Base-by-base conservation (phyloP, 2,113 vertebrate species). In the Xerus inauris region DNA sequence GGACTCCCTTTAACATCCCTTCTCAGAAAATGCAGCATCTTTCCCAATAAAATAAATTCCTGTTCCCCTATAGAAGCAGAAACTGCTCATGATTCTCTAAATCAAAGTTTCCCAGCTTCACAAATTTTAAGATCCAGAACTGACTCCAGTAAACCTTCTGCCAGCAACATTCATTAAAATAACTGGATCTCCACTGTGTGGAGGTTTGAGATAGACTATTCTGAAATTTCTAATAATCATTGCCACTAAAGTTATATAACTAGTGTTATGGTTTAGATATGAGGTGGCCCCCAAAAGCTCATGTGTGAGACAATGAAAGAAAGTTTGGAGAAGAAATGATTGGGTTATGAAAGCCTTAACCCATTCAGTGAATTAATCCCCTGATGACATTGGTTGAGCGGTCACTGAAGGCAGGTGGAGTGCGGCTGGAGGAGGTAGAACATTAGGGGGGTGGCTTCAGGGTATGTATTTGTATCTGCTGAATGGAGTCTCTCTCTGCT, bases 61-160 rank as follows among this genome's bases (percentile, higher is more conserved):
- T n/a, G 6, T 40, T 88, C 85, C 65, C 80, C 47, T 49, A 3
- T n/a, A 59, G 5, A 92, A 96, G 93, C 35, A 69, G 73, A 86
- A 30, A 93, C 38, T 67, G 79, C 51, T 26, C 47, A 24, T 40
- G 40, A 57, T 59, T 19, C 35, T 84, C 51, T 62, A 73, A 79
- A 57, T 57, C 40, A 35, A 93, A 71, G 4, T 49, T 71, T 88
- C 6, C 69, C 7, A 79, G 59, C 10, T 30, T 40, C 69, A 69
- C 20, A 40, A 54, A 59, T 49, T 90, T 85, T 89, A 73, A 96
- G 92, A 91, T 57, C 75, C 59, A 89, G 32, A 89, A 80, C 38
- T 5, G 49, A 62, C 16, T 89, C 65, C 62, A 85, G 28, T 73
- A 47, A 89, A 49, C 38, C 28, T 95, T 89, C 24, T 69, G 49